Conservation (phyloP, 2,888 invertebrate genomes). For the Mystacides longicornis region DNA sequence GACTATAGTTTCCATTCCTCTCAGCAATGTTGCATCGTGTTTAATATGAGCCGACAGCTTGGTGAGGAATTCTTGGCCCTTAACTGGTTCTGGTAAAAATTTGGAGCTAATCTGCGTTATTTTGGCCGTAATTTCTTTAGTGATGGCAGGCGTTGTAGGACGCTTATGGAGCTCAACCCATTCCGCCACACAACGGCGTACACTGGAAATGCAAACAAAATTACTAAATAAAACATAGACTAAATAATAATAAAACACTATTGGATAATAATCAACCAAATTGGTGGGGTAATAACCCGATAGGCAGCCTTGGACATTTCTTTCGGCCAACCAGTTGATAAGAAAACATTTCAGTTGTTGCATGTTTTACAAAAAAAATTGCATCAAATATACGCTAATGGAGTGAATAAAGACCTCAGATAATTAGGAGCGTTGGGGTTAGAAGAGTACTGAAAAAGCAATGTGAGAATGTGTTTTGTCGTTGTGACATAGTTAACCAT, state of each 20-base stretch:
- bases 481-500: too few species aligned
- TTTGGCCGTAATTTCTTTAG: constrained; percentile 55
- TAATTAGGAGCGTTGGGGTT: too few species aligned
- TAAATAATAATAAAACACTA: constrained; percentile 1
- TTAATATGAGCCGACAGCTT: constrained; percentile 76
- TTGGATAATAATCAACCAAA: too few species aligned
- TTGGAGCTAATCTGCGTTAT: constrained; percentile 60
- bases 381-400: too few species aligned
- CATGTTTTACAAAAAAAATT: too few species aligned
- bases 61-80: constrained; percentile 79
- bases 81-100: constrained; percentile 86
- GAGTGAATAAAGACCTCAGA: too few species aligned
- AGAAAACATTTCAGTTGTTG: too few species aligned
- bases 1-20: constrained; percentile 81
- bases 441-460: too few species aligned
- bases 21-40: constrained; percentile 60
- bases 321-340: too few species aligned
- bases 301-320: too few species aligned
- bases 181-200: constrained; percentile 76
- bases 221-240: constrained; percentile 5
- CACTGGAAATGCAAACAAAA: constrained; percentile 37
- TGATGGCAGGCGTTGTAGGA: constrained; percentile 58
- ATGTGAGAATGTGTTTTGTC: too few species aligned
- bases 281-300: too few species aligned
- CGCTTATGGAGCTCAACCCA: constrained; percentile 79